phyloP scores from a whole-genome alignment of 1,140 invertebrate genomes.

The Chironomus tepperi region DNA sequence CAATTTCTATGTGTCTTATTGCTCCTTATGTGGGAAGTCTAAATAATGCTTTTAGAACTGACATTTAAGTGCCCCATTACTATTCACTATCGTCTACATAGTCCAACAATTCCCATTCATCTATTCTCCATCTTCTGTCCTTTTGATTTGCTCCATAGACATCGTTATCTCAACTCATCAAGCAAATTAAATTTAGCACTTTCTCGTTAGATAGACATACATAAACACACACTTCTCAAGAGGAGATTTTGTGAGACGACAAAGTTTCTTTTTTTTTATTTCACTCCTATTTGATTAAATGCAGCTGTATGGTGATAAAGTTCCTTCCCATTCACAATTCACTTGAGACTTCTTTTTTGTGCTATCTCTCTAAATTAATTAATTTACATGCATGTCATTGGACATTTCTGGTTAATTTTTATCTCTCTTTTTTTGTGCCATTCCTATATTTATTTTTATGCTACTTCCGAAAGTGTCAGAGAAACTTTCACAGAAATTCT shows the following conservation, averaged over 20 bases:
- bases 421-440: neutral
- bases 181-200: conserved; percentile 14
- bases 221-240: neutral
- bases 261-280: neutral
- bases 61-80: no score
- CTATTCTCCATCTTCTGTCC: no score
- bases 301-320: conserved; percentile 9
- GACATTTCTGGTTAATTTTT: neutral
- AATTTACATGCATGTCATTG: conserved; percentile 6
- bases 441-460: neutral
- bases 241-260: neutral
- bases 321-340: conserved; percentile 3
- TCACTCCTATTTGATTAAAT: conserved; percentile 14
- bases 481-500: no score
- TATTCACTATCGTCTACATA: no score
- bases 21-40: no score
- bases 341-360: neutral
- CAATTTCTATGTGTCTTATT: no score
- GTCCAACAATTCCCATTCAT: no score
- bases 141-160: no score
- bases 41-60: no score
- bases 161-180: conserved; percentile 6
- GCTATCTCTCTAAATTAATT: neutral
- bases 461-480: no score
- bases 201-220: neutral